Evolutionary conservation across 1,140 invertebrate genomes (phyloP).

Genomic region (Drosophila insularis): DNA sequence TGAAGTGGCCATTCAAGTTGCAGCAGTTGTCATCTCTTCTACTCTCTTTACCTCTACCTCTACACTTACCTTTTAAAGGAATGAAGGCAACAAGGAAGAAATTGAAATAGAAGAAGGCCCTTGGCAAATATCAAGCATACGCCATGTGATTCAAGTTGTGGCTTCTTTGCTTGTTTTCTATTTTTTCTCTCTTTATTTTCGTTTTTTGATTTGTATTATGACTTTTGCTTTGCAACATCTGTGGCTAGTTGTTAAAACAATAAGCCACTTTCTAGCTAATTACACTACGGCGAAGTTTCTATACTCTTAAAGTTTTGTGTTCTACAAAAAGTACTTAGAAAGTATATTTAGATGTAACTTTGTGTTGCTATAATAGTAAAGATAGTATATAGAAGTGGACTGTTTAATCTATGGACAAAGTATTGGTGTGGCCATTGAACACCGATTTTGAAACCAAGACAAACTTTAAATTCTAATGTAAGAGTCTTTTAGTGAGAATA

Average conservation of each 20-base stretch:
- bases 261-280: background rate
- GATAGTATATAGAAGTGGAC: too few relatives aligned
- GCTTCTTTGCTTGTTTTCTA: conserved; percentile 24
- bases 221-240: conserved; percentile 20
- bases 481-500: too few relatives aligned
- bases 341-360: too few relatives aligned
- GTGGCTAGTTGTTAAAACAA: conserved; percentile 8
- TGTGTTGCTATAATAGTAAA: too few relatives aligned
- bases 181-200: conserved; percentile 50
- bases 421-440: too few relatives aligned
- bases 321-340: too few relatives aligned
- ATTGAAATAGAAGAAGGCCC: conserved; percentile 28
- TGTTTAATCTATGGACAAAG: too few relatives aligned
- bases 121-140: conserved; percentile 58
- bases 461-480: too few relatives aligned
- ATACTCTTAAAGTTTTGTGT: background rate
- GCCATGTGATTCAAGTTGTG: conserved; percentile 43
- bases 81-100: background rate
- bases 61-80: background rate
- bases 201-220: conserved; percentile 10
- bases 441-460: too few relatives aligned
- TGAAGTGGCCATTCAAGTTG: conserved; percentile 48
- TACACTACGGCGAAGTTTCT: background rate
- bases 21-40: conserved; percentile 22
- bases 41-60: background rate